A percentile compares a stretch with the other conserved stretches of the same genome.
These are phyloP conservation scores for Vipera ursinii DNA, from an alignment of 2,797 vertebrate species.

Conservation along the genomic window DNA sequence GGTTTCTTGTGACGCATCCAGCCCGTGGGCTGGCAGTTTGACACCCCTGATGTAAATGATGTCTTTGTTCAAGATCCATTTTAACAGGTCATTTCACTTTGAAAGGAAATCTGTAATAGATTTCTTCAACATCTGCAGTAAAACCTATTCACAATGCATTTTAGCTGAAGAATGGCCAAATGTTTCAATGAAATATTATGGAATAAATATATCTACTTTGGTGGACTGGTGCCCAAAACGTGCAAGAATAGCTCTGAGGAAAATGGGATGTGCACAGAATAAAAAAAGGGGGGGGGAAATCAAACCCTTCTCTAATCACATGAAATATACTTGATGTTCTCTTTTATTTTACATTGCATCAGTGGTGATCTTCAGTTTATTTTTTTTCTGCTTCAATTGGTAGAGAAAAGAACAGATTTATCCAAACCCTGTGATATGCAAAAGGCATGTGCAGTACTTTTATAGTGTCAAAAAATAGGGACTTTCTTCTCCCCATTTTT, in stretches of 20 bases:
- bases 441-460: neutral
- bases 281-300: neutral
- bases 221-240: neutral
- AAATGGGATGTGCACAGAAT: neutral
- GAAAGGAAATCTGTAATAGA: neutral
- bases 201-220: neutral
- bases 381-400: neutral
- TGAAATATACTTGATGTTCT: neutral
- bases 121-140: neutral
- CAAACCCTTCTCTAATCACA: neutral
- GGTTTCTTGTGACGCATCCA: too few species aligned
- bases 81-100: neutral
- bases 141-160: neutral
- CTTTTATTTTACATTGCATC: neutral
- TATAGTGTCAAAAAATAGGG: neutral
- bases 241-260: neutral
- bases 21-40: too few species aligned
- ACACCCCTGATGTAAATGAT: neutral
- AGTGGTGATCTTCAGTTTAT: constrained; percentile 16
- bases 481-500: neutral
- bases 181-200: neutral
- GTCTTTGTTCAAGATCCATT: neutral
- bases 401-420: constrained; percentile 27
- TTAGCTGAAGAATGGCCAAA: neutral
- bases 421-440: constrained; percentile 28